These are phyloP conservation scores for Coremacera marginata DNA, from an alignment of 2,888 invertebrate genomes.

Conservation along the genomic window DNA sequence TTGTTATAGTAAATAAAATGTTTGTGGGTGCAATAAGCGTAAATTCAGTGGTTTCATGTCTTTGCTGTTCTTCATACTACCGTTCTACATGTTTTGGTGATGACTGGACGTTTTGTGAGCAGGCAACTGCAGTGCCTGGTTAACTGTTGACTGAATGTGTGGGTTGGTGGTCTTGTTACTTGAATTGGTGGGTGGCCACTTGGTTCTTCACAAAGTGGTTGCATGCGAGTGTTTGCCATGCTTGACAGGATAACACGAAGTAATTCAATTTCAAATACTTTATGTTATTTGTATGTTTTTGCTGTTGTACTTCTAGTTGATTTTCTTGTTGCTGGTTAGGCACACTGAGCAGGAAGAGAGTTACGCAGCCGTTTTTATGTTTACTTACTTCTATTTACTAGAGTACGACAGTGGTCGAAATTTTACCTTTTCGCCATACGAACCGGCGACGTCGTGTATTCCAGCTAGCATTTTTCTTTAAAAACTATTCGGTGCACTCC, in stretches of 20 bases:
- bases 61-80: slow-evolving; percentile 43
- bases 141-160: not conserved
- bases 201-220: slow-evolving; percentile 19
- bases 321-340: slow-evolving; percentile 30
- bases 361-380: slow-evolving; percentile 52
- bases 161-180: not conserved
- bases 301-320: slow-evolving; percentile 37
- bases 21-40: slow-evolving; percentile 67
- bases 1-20: slow-evolving; percentile 64
- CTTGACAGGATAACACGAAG: slow-evolving; percentile 65
- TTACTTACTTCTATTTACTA: slow-evolving; percentile 54
- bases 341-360: slow-evolving; percentile 33
- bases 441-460: no score
- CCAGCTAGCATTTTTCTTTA: no score
- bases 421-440: no score
- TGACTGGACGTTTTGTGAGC: not conserved
- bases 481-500: no score
- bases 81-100: not conserved
- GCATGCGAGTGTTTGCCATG: slow-evolving; percentile 62
- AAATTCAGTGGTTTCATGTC: slow-evolving; percentile 67
- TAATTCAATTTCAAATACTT: slow-evolving; percentile 66
- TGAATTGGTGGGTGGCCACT: slow-evolving; percentile 2
- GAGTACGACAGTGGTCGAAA: no score
- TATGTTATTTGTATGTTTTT: slow-evolving; percentile 56
- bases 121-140: not conserved